Conservation (phyloP, 30 jellyfish, hydroid and myxozoan genomes). For the Cassiopea andromeda region DNA sequence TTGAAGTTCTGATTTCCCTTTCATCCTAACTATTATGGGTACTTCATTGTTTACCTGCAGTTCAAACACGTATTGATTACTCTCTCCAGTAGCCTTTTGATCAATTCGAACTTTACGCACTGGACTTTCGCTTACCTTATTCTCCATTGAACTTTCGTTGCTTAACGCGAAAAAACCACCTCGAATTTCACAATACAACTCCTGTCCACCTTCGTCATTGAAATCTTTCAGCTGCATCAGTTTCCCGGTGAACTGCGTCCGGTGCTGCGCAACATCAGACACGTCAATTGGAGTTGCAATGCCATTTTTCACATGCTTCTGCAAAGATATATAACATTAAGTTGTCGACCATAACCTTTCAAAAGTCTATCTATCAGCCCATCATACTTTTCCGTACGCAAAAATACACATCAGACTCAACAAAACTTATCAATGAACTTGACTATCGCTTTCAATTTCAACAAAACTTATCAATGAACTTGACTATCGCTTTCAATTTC, state of each 20-base stretch:
- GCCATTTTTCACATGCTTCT: slow-evolving; percentile 44
- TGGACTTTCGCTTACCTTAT: slow-evolving; percentile 31
- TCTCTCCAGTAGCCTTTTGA: slow-evolving; percentile 1
- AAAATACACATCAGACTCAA: no score
- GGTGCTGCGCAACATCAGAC: slow-evolving; percentile 12
- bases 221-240: background rate
- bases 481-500: no score
- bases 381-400: no score
- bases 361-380: no score
- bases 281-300: slow-evolving; percentile 13
- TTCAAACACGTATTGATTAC: slow-evolving; percentile 1
- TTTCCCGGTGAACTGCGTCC: slow-evolving; percentile 8
- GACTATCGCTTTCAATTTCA: no score
- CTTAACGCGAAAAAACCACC: slow-evolving; percentile 47
- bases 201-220: slow-evolving; percentile 22
- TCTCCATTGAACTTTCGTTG: slow-evolving; percentile 4
- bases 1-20: slow-evolving; percentile 5
- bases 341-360: background rate
- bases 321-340: background rate
- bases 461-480: no score
- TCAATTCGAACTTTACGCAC: slow-evolving; percentile 29
- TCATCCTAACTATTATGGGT: slow-evolving; percentile 10
- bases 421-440: no score
- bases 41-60: background rate
- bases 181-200: slow-evolving; percentile 33